Conservation (phyloP, 2,888 invertebrate species). For the Arrhopalites spinosus region DNA sequence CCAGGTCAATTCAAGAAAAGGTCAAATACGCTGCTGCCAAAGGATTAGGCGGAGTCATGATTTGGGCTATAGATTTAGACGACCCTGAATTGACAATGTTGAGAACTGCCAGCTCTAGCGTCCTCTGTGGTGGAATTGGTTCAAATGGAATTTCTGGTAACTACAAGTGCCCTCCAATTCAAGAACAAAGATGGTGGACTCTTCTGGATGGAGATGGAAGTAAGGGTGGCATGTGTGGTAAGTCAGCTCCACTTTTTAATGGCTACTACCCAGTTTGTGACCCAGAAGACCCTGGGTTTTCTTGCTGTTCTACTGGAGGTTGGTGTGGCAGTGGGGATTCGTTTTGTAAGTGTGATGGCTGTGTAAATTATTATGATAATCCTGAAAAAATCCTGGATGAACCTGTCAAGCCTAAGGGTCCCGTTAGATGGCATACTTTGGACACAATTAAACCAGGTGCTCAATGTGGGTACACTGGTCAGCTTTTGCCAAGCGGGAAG, state of each 20-base stretch:
- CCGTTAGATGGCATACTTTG: neutral
- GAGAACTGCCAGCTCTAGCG: neutral
- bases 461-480: neutral
- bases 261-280: neutral
- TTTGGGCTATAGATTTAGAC: neutral
- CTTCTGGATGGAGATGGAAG: neutral
- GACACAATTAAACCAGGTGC: neutral
- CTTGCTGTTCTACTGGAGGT: neutral
- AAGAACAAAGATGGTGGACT: neutral
- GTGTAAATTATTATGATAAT: neutral
- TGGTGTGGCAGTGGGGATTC: neutral
- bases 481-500: neutral
- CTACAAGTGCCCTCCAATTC: neutral
- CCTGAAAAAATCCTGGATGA: neutral
- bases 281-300: no score
- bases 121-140: neutral
- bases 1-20: neutral
- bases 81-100: neutral
- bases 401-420: neutral
- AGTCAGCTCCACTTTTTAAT: neutral
- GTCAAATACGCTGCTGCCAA: neutral
- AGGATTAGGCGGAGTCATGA: neutral
- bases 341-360: neutral
- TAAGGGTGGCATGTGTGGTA: neutral
- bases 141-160: neutral